A percentile compares a stretch with the other conserved stretches of the same genome.
Evolutionary conservation across 2,888 invertebrate genomes (phyloP).

Genomic region (Margaritifera margaritifera): DNA sequence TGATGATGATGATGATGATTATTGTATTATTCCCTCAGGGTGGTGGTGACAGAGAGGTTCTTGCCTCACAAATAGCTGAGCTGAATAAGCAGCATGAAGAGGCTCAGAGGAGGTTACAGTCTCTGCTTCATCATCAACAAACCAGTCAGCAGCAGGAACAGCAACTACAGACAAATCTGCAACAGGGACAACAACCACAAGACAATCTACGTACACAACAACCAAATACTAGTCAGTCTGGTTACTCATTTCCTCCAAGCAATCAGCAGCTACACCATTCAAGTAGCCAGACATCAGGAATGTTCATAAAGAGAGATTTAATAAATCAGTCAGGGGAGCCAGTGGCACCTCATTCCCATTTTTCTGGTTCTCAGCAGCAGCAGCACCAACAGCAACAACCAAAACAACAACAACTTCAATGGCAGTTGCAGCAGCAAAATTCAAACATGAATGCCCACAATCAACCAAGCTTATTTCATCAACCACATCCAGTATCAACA

Average conservation of each 20-base stretch:
- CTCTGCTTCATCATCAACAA: conserved; percentile 48
- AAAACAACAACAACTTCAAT: conserved; percentile 19
- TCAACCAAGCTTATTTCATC: background rate
- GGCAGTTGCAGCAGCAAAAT: conserved; percentile 13
- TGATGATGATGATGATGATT: background rate
- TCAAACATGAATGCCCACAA: background rate
- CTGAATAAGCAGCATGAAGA: conserved; percentile 65
- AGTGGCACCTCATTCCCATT: too few species aligned
- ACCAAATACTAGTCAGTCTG: background rate
- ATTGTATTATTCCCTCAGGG: conserved; percentile 3
- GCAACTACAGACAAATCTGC: conserved; percentile 28
- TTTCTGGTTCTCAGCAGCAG: conserved; percentile 19
- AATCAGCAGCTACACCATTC: background rate
- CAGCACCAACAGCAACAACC: conserved; percentile 30
- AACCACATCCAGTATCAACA: background rate
- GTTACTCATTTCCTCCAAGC: background rate
- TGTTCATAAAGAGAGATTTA: too few species aligned
- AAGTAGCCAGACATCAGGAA: background rate
- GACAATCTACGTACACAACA: too few species aligned
- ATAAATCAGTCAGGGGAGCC: too few species aligned
- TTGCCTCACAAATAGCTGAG: conserved; percentile 62
- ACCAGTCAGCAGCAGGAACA: conserved; percentile 22
- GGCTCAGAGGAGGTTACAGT: conserved; percentile 57
- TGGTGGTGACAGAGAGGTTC: conserved; percentile 34
- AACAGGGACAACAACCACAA: conserved; percentile 12